These are phyloP conservation scores for Strix uralensis DNA, from an alignment of 2,113 vertebrate species.

Conservation along the genomic window DNA sequence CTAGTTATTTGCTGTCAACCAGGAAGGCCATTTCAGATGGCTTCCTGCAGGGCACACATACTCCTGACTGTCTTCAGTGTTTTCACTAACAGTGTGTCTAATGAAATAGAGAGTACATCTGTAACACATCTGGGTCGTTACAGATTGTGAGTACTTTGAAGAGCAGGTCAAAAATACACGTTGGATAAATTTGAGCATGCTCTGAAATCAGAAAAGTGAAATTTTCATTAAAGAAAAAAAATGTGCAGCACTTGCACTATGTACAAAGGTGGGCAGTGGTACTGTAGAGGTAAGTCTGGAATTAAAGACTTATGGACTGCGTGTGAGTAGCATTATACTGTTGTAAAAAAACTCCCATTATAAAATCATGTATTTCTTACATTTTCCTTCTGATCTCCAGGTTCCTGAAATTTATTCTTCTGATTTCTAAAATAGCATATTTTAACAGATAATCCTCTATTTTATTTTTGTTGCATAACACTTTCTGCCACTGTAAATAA, in stretches of 20 bases:
- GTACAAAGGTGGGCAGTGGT: neutral
- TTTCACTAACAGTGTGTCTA: neutral
- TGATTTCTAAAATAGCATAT: neutral
- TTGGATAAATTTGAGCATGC: neutral
- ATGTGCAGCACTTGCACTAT: accelerated
- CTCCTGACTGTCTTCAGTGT: neutral
- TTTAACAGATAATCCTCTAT: neutral
- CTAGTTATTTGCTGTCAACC: neutral
- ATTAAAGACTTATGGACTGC: neutral
- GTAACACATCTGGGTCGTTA: neutral
- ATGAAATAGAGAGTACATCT: neutral
- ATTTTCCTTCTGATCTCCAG: neutral
- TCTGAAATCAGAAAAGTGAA: neutral
- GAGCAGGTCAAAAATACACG: neutral
- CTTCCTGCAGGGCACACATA: accelerated
- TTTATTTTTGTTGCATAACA: neutral
- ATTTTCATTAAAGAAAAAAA: neutral
- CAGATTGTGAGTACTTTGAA: neutral
- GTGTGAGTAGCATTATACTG: neutral
- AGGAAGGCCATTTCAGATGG: neutral
- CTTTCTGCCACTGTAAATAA: neutral
- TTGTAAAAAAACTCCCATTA: neutral
- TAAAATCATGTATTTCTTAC: neutral
- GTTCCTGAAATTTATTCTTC: neutral
- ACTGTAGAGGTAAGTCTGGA: neutral